phyloP scores from a whole-genome alignment of 2,888 invertebrate genomes.

The Congeria kusceri region DNA sequence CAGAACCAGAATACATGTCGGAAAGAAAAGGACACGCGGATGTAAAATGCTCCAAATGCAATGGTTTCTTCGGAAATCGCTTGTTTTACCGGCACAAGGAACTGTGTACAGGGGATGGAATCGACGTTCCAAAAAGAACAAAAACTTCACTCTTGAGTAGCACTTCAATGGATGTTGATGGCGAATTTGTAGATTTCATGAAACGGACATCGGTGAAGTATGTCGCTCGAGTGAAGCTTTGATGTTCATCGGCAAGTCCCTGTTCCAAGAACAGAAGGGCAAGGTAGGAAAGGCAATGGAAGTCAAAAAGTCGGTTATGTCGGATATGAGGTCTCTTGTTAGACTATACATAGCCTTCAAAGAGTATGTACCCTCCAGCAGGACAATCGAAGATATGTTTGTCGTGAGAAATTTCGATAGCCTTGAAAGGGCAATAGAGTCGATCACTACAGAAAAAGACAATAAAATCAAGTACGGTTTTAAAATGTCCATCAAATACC shows the following conservation, averaged over 20 bases:
- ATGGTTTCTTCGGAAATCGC: conserved; percentile 16
- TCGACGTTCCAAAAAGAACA: background rate
- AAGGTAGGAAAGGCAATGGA: conserved; percentile 13
- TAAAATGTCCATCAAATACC: conserved; percentile 15
- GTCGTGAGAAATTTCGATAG: background rate
- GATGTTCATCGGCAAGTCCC: background rate
- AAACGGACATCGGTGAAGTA: conserved; percentile 7
- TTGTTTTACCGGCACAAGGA: conserved; percentile 28
- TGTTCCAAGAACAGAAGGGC: conserved; percentile 10
- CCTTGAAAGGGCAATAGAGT: conserved; percentile 21
- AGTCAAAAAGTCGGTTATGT: conserved; percentile 21
- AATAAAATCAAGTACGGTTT: conserved; percentile 24
- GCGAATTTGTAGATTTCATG: conserved; percentile 18
- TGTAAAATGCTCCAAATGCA: conserved; percentile 22
- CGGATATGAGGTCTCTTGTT: conserved; percentile 8
- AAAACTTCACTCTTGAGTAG: background rate
- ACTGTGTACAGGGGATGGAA: conserved; percentile 12
- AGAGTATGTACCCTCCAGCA: background rate
- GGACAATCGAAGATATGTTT: conserved; percentile 17
- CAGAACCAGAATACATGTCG: conserved; percentile 10
- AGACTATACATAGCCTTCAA: conserved; percentile 1
- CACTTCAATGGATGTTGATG: background rate
- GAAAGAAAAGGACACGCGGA: conserved; percentile 6
- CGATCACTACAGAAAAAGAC: conserved; percentile 2
- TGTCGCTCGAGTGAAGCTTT: conserved; percentile 4